Evolutionary conservation across 2,113 vertebrate genomes (phyloP).

Genomic region (Thalassoma bifasciatum): DNA sequence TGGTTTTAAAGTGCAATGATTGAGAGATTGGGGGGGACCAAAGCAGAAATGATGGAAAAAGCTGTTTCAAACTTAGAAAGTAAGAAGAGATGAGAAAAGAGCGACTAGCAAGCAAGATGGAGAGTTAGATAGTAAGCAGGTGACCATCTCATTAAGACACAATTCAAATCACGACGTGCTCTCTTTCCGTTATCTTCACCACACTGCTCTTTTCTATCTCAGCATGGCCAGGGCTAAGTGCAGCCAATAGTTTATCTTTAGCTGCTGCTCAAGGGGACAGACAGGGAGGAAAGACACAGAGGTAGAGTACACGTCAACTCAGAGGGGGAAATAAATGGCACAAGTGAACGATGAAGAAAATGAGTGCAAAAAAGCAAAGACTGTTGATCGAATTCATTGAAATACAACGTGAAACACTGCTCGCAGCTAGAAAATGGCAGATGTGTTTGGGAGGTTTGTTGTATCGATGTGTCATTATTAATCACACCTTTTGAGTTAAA

Average conservation of each 20-base stretch:
- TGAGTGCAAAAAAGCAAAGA: slow-evolving; percentile 41
- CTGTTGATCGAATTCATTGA: slow-evolving; percentile 69
- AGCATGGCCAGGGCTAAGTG: slow-evolving; percentile 21
- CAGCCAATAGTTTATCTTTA: slow-evolving; percentile 63
- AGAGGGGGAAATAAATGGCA: slow-evolving; percentile 12
- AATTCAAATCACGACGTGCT: slow-evolving; percentile 49
- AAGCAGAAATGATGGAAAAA: slow-evolving; percentile 19
- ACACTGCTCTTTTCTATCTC: slow-evolving; percentile 28
- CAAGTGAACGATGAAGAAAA: slow-evolving; percentile 40
- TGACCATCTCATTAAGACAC: slow-evolving; percentile 44
- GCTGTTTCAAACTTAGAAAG: slow-evolving; percentile 25
- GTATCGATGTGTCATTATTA: slow-evolving; percentile 13
- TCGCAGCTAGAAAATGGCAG: slow-evolving; percentile 27
- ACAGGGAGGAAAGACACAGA: slow-evolving; percentile 28
- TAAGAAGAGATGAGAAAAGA: neutral
- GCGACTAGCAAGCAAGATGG: neutral
- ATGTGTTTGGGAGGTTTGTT: neutral
- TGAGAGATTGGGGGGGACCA: slow-evolving; percentile 6
- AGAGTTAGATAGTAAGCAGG: slow-evolving; percentile 17
- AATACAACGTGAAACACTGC: slow-evolving; percentile 39
- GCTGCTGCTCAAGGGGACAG: slow-evolving; percentile 38
- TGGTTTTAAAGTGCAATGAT: slow-evolving; percentile 56
- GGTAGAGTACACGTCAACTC: slow-evolving; percentile 7
- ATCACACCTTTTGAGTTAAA: neutral
- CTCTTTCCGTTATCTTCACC: slow-evolving; percentile 54